phyloP scores from a whole-genome alignment of 2,888 invertebrate genomes.

The Nemurella pictetii region DNA sequence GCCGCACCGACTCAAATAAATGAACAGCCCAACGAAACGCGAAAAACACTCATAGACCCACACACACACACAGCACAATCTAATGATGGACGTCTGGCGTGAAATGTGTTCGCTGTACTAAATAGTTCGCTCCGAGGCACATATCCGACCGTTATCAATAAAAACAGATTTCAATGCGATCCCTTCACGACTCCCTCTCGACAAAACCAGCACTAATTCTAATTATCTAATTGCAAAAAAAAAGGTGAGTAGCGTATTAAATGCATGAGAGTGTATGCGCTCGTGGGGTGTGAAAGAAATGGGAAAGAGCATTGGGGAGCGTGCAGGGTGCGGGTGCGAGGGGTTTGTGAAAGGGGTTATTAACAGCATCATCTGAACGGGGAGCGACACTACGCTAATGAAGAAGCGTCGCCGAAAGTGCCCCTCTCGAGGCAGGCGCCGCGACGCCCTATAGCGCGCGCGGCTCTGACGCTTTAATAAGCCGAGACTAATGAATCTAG shows the following conservation, averaged over 20 bases:
- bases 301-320: background rate
- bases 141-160: no score
- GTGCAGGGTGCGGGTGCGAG: background rate
- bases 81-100: background rate
- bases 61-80: background rate
- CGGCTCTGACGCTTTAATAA: constrained; percentile 26
- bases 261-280: background rate
- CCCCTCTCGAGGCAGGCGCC: constrained; percentile 18
- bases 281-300: background rate
- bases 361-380: constrained; percentile 20
- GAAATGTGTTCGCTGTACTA: no score
- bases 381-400: constrained; percentile 25
- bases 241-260: background rate
- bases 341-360: constrained; percentile 15
- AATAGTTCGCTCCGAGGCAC: no score
- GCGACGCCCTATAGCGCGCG: background rate
- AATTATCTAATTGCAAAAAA: background rate
- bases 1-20: constrained; percentile 1
- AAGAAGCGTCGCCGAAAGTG: constrained; percentile 32
- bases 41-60: constrained; percentile 12
- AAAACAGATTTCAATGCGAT: background rate
- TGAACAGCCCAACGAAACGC: constrained; percentile 13
- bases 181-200: background rate
- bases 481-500: constrained; percentile 32
- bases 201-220: background rate